Evolutionary conservation across 2,888 invertebrate genomes (phyloP), one percentile per base, ranked within the genome.

Genomic region (Dryomyza anilis): DNA sequence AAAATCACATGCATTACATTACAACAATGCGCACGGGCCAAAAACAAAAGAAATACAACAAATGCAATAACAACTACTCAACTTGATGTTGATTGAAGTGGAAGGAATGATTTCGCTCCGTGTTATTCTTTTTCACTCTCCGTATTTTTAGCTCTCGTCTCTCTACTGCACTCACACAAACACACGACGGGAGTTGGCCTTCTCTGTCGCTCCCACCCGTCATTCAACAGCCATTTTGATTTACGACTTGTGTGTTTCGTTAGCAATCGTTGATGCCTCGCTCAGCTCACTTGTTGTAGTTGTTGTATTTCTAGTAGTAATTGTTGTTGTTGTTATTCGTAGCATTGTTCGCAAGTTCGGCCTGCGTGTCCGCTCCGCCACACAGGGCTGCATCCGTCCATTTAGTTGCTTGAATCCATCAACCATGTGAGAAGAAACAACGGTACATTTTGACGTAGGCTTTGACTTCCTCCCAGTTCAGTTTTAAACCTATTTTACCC

Each of bases 161-260:
- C 70, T 67, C 29, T 27, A 63, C 67, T 67, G 69, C 73, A 73
- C 74, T 75, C 75, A 75, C 77, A 62, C 58, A 16, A 33, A 7
- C 2, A 12, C 27, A 25, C 25, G 3, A 25, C 19, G 8, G 43
- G 33, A 12, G 27, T n/a, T 52, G 14, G 30, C 59, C 21, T 68
- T 73, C 60, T 65, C 66, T 67, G 62, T 58, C 59, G 56, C 53
- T 68, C 66, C 63, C 63, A 63, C 58, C 56, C 30, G 48, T 27
- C 64, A 73, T 70, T 76, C 75, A 79, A 79, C 82, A 81, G 81
- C 82, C 82, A 83, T 82, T 83, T 83, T 82, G 83, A 82, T 82
- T 81, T 82, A 83, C 80, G 80, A 76, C 73, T 65, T 68, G 64
- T 57, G 63, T 71, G 62, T 69, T 69, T 69, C 67, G 69, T 67